A percentile compares a stretch with the other conserved stretches of the same genome.
Evolutionary conservation across 2,113 vertebrate genomes (phyloP).

Genomic region (Oncorhynchus masou): DNA sequence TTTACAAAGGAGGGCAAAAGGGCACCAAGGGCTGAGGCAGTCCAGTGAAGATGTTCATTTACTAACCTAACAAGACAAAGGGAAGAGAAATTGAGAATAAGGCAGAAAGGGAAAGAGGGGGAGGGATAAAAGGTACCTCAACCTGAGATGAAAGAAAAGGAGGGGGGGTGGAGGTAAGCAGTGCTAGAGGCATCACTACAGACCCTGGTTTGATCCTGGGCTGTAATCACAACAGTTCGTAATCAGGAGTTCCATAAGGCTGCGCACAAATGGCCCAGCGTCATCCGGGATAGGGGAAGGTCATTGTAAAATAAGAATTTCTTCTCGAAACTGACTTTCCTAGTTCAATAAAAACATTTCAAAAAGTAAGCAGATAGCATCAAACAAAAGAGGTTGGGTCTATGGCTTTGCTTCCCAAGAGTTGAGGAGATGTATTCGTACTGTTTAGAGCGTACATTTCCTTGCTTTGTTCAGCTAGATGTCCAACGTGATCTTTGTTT

Average conservation of each 20-base stretch:
- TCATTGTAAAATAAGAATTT: no score
- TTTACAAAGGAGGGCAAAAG: no score
- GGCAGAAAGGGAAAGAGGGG: neutral
- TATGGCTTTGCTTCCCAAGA: neutral
- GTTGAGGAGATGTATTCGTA: neutral
- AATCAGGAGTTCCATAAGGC: no score
- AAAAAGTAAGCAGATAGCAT: neutral
- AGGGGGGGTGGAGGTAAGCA: neutral
- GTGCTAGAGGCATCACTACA: no score
- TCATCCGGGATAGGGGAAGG: no score
- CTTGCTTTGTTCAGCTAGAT: conserved; percentile 12
- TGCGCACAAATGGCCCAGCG: no score
- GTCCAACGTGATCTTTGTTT: conserved; percentile 2
- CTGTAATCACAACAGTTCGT: no score
- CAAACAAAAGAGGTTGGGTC: no score
- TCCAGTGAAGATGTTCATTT: conserved; percentile 45
- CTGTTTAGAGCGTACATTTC: conserved; percentile 31
- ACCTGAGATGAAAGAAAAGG: neutral
- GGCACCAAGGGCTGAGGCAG: neutral
- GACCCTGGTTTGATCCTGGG: no score
- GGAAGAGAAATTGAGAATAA: neutral
- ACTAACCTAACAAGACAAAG: conserved; percentile 9
- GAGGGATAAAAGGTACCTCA: conserved; percentile 13
- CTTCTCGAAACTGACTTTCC: no score
- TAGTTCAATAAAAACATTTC: no score